Conservation (phyloP, 2,888 invertebrate species). For the Bibio marci region DNA sequence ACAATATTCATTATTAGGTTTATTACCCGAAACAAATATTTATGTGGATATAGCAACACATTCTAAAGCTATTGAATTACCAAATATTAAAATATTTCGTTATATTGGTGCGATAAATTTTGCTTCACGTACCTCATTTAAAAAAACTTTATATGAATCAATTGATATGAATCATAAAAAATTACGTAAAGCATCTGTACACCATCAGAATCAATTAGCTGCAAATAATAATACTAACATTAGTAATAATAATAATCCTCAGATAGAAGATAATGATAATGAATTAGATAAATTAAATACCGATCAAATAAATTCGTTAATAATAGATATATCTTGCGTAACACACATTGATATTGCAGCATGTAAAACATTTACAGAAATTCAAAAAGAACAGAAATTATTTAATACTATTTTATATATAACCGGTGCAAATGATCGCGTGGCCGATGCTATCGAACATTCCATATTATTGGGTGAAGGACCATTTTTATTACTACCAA, state of each 20-base stretch:
- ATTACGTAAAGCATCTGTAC: conserved; percentile 12
- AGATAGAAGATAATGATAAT: not conserved
- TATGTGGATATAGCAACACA: conserved; percentile 47
- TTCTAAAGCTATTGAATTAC: conserved; percentile 41
- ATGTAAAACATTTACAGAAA: conserved; percentile 33
- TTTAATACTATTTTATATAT: conserved; percentile 36
- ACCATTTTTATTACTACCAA: conserved; percentile 36
- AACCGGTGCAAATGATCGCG: conserved; percentile 34
- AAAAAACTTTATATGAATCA: conserved; percentile 32
- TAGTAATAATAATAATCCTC: not conserved
- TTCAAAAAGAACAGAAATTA: conserved; percentile 34
- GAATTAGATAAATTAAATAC: not conserved
- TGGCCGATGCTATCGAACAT: conserved; percentile 7
- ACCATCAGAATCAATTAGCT: no score
- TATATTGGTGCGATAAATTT: conserved; percentile 51
- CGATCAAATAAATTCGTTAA: conserved; percentile 19
- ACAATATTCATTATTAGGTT: conserved; percentile 41
- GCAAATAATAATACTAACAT: not conserved
- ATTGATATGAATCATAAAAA: conserved; percentile 33
- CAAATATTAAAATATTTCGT: conserved; percentile 47
- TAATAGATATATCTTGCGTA: conserved; percentile 45
- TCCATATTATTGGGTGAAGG: conserved; percentile 18
- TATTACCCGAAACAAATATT: conserved; percentile 42
- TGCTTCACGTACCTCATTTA: conserved; percentile 40
- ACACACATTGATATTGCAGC: conserved; percentile 48